Conservation (phyloP, 2,113 vertebrate species). For the Dinomys branickii region DNA sequence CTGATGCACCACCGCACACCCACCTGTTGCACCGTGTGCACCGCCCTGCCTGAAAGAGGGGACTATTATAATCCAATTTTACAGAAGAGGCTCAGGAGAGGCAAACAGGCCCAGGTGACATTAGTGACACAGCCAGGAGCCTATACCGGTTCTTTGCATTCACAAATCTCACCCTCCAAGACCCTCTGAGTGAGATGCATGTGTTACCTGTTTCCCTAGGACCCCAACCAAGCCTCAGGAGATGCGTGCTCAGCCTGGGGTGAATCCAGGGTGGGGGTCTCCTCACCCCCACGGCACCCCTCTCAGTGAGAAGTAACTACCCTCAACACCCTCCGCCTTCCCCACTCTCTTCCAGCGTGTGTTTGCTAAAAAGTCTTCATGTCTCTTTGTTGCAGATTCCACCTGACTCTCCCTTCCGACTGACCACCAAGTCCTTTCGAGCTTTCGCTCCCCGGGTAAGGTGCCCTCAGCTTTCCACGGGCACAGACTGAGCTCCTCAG, state of each 20-base stretch:
- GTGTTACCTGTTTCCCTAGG: neutral
- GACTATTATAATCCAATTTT: neutral
- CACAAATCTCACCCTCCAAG: neutral
- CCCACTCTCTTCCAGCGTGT: neutral
- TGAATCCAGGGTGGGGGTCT: neutral
- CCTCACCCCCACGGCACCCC: neutral
- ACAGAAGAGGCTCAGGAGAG: neutral
- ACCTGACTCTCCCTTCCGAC: neutral
- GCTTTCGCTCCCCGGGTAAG: constrained; percentile 84
- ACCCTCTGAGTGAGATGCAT: neutral
- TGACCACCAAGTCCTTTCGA: constrained; percentile 85
- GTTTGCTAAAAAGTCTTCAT: accelerated
- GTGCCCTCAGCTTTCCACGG: neutral
- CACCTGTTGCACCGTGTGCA: neutral
- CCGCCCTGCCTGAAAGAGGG: neutral
- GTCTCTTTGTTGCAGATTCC: constrained; percentile 79
- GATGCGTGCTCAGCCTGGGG: neutral
- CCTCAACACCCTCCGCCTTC: neutral
- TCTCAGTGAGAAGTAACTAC: neutral
- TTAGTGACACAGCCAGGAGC: neutral
- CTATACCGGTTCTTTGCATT: neutral
- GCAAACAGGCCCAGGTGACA: neutral
- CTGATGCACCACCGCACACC: neutral
- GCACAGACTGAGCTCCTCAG: neutral
- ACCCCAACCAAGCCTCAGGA: neutral